Evolutionary conservation across 2,888 invertebrate species (phyloP), one percentile per base, ranked within the genome.

Genomic region (Meliscaeva auricollis): DNA sequence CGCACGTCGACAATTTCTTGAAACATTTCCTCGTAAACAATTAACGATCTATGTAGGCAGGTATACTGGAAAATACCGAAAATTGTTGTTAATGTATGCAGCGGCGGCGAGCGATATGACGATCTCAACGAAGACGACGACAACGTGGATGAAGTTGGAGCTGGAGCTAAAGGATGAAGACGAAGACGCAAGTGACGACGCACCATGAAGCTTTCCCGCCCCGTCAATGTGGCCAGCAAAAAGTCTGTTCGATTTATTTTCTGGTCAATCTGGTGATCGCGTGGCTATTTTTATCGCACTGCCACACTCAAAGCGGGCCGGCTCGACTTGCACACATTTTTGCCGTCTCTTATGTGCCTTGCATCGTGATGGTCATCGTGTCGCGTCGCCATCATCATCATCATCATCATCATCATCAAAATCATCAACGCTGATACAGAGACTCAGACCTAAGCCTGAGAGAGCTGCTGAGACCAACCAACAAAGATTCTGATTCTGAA

Each of bases 271-370:
- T 69, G 56, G 74, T 87, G 81, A 82, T 87, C 87, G 77, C 87
- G 87, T 87, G 85, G 77, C 81, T 81, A 77, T 81, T 87, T 87
- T 74, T 87, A 74, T 87, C 81, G 68, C 58, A 72, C 56, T 80
- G 76, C 64, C 20, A 50, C 58, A 54, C 76, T 85, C 72, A 72
- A 76, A 80, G 68, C 48, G 35, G 68, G 46, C 58, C 60, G 66
- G 75, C 64, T 66, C 32, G 46, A 9, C 17, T 46, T 46, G 69
- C 73, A 68, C 73, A 68, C 75, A 79, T 70, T 70, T 84, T 76
- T 84, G 60, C 72, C 60, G 70, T 68, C 60, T 32, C 50, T 62
- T 64, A 11, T 17, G 6, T 1, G 4, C 11, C 15, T 32, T 32
- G 13, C 13, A 44, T 32, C 30, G 15, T 66, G 35, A 70, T 41